A percentile compares a stretch with the other conserved stretches of the same genome.
phyloP scores from a whole-genome alignment of 2,797 vertebrate genomes.

The Anguilla pacifica region DNA sequence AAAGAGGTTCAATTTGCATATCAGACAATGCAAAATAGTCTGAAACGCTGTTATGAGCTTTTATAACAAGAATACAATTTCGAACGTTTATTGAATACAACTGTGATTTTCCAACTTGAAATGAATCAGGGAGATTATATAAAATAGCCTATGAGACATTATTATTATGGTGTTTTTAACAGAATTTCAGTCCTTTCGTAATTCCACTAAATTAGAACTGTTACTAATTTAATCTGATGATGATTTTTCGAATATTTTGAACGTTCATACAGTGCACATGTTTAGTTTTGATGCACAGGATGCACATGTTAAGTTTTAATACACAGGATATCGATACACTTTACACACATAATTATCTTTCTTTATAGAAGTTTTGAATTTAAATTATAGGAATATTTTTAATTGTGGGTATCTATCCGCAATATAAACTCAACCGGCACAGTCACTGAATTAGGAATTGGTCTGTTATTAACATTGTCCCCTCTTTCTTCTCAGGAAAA shows the following conservation, averaged over 20 bases:
- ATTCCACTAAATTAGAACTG: background rate
- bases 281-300: background rate
- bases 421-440: background rate
- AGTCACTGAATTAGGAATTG: background rate
- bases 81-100: background rate
- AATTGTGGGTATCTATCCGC: background rate
- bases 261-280: background rate
- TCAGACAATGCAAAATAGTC: constrained; percentile 43
- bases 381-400: constrained; percentile 1
- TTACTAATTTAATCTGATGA: background rate
- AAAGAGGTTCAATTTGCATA: constrained; percentile 74
- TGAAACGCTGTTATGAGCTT: background rate
- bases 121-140: background rate
- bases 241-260: background rate
- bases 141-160: background rate
- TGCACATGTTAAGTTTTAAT: background rate
- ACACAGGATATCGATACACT: background rate
- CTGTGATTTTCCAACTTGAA: background rate
- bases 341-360: background rate
- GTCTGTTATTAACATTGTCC: background rate
- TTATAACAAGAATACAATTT: background rate
- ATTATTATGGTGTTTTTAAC: constrained; percentile 37
- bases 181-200: background rate
- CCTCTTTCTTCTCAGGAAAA: constrained; percentile 76
- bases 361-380: background rate